Evolutionary conservation across 2,113 vertebrate species (phyloP).

Genomic region (Mormoops blainvillei): DNA sequence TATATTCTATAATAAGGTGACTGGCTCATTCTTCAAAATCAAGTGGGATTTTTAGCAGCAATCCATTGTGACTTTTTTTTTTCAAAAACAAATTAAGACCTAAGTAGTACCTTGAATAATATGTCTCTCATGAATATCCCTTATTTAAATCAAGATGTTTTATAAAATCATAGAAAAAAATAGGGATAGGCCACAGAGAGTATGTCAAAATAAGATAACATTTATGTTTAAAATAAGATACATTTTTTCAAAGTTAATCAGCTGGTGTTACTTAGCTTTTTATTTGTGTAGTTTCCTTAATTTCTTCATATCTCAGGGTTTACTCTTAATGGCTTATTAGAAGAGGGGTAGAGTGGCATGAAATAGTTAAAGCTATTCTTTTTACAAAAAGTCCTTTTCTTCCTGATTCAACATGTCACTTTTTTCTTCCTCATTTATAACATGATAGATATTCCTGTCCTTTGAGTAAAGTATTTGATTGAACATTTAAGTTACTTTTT

Average conservation of each 20-base stretch:
- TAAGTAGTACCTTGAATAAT: not conserved
- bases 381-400: constrained; percentile 1
- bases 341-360: not conserved
- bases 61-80: not conserved
- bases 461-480: constrained; percentile 47
- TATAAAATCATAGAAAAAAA: not conserved
- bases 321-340: not conserved
- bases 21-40: not conserved
- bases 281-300: not conserved
- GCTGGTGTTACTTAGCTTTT: not conserved
- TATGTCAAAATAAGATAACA: not conserved
- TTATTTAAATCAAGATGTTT: not conserved
- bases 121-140: not conserved
- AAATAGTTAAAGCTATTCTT: constrained; percentile 20
- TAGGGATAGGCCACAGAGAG: not conserved
- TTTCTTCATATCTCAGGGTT: not conserved
- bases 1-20: not conserved
- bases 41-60: not conserved
- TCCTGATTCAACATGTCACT: constrained; percentile 27
- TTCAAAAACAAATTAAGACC: not conserved
- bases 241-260: not conserved
- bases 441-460: constrained; percentile 41
- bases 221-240: not conserved
- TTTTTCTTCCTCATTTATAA: constrained; percentile 47
- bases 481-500: constrained; percentile 53